phyloP scores from a whole-genome alignment of 2,113 vertebrate species.

The Cottus gobio region DNA sequence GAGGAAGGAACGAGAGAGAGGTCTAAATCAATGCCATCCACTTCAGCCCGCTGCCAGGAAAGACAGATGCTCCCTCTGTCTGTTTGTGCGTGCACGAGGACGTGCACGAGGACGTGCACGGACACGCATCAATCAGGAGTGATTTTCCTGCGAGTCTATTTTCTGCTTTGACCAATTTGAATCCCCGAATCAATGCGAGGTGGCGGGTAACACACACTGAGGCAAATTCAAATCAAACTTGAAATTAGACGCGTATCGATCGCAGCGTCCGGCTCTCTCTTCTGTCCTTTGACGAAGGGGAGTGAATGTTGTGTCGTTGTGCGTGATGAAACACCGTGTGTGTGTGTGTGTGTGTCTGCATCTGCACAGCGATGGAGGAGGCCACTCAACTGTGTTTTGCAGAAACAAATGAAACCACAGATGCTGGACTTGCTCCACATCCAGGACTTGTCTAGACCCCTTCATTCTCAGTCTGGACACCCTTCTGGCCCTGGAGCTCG shows the following conservation, averaged over 20 bases:
- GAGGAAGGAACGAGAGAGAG: slow-evolving; percentile 63
- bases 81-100: slow-evolving; percentile 9
- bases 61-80: slow-evolving; percentile 74
- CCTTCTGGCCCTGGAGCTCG: slow-evolving; percentile 30
- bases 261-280: slow-evolving; percentile 13
- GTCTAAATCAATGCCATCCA: slow-evolving; percentile 75
- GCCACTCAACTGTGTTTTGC: neutral
- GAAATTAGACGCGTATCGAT: slow-evolving; percentile 52
- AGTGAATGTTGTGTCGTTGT: slow-evolving; percentile 6
- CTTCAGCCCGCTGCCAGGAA: slow-evolving; percentile 66
- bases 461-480: slow-evolving; percentile 34
- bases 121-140: slow-evolving; percentile 58
- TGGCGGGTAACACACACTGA: slow-evolving; percentile 10
- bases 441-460: slow-evolving; percentile 18
- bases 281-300: slow-evolving; percentile 32
- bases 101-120: neutral
- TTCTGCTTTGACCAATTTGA: slow-evolving; percentile 59
- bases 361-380: neutral
- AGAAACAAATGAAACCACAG: neutral
- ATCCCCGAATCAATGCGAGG: slow-evolving; percentile 40
- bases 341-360: neutral
- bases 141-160: slow-evolving; percentile 60
- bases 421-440: slow-evolving; percentile 32
- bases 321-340: neutral
- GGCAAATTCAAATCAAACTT: slow-evolving; percentile 52